Evolutionary conservation across 2,888 invertebrate genomes (phyloP).

Genomic region (Oxytorus armatus): DNA sequence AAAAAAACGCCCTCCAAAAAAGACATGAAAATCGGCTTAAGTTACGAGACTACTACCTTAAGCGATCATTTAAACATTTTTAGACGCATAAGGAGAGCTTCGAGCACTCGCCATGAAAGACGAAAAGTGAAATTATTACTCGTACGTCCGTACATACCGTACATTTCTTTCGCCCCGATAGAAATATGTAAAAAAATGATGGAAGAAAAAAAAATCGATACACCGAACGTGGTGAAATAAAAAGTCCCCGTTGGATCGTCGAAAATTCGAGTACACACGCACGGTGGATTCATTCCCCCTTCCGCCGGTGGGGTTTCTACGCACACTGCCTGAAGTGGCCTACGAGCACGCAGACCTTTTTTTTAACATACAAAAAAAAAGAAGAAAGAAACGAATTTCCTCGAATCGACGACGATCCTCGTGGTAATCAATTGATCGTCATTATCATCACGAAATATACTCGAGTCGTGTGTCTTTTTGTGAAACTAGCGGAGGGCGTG

Average conservation of each 20-base stretch:
- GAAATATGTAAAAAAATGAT: constrained; percentile 11
- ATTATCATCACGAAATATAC: constrained; percentile 27
- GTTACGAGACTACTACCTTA: too few species aligned
- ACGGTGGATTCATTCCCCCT: constrained; percentile 61
- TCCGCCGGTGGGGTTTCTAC: constrained; percentile 55
- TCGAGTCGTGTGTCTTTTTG: constrained; percentile 6
- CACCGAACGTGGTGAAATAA: constrained; percentile 52
- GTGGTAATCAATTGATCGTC: constrained; percentile 36
- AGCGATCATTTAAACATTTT: constrained; percentile 57
- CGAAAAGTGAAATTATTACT: constrained; percentile 75
- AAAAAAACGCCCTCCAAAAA: too few species aligned
- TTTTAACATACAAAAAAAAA: constrained; percentile 50
- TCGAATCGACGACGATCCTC: constrained; percentile 65
- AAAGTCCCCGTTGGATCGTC: constrained; percentile 67
- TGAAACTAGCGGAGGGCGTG: constrained; percentile 28
- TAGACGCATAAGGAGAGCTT: constrained; percentile 59
- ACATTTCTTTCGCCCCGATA: not conserved
- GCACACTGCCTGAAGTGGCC: constrained; percentile 78
- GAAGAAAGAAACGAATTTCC: constrained; percentile 48
- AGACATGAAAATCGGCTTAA: too few species aligned
- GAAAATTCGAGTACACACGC: constrained; percentile 63
- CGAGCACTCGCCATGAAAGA: constrained; percentile 71
- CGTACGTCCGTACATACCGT: constrained; percentile 32
- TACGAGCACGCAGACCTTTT: constrained; percentile 73
- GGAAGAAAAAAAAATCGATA: constrained; percentile 62